Base-by-base conservation (phyloP, 2,797 vertebrate species). In the Phalloptychus januarius region DNA sequence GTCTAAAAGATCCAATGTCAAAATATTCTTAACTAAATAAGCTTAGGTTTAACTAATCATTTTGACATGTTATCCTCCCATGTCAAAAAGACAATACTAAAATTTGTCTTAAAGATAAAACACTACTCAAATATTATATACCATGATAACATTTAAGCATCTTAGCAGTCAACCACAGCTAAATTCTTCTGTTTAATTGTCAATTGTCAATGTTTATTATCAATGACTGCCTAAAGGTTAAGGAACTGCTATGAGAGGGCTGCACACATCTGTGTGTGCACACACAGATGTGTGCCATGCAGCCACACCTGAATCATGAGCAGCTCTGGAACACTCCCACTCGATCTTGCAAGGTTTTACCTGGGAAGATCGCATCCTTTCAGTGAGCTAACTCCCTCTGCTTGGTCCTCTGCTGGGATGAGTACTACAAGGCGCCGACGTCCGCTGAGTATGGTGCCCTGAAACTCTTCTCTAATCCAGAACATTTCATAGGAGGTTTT, bases 321-420 rank as follows among this genome's bases (percentile, higher is more conserved):
- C 48, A 50, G 50, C 13, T 6, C 63, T 38, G n/a, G n/a, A n/a
- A n/a, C n/a, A n/a, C n/a, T n/a, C 18, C 16, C 63, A 38, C 33
- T 63, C 16, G 31, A 65, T 38, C 61, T 65, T 36, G 16, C 18
- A 18, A 38, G 33, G 63, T 65, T 23, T 65, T 56, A 65, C 63
- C 33, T 38, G 33, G 63, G 33, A 67, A 67, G 36, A 67, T 65
- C n/a, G 33, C 61, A 65, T 4, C 8, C 20, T 16, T 40, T 38
- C 7, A 38, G 31, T 4, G 0, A 36, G 31, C 18, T 65, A 5
- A 33, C 23, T 4, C 31, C 58, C 28, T 63, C 58, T 63, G 15
- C 61, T 65, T 65, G 61, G 33, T 67, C 63, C 40, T 67, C 33
- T 38, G 33, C 63, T 38, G 63, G 63, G 20, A 40, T 67, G 63